Evolutionary conservation across 2,113 vertebrate genomes (phyloP), one percentile per base, ranked within the genome.

Genomic region (Tringa solitaria): DNA sequence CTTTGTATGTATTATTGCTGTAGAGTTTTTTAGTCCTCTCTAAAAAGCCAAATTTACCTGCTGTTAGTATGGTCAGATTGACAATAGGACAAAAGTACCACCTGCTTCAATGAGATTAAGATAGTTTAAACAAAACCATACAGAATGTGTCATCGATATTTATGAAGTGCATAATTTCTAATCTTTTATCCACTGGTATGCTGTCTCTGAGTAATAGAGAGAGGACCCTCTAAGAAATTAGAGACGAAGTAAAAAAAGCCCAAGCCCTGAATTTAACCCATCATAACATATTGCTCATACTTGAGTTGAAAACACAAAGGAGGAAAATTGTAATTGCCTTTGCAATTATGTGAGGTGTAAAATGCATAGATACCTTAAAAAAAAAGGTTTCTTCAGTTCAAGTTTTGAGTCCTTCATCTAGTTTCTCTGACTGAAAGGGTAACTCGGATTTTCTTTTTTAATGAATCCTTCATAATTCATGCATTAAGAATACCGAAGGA

Each of bases 91-190:
- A 3, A 51, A 56, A 39, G 48, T 81, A 61, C 53, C 73, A 82
- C 90, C 69, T 72, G 73, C 53, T 87, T 92, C 80, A 91, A 17
- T 45, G 48, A 93, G 92, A 94, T 90, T 95, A 93, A 94, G 70
- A 67, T 30, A 77, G 70, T 88, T 94, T 92, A 94, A 94, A 94
- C 76, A 90, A 86, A 90, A 84, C 72, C 33, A 70, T 43, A 67
- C 16, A 76, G 76, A 74, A 87, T 74, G 33, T 67, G 27, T 72
- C 39, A 54, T 48, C 51, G 56, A 39, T 86, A 89, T 90, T 89
- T 92, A 84, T 33, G 45, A 95, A 96, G 35, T 72, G 39, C 65
- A 56, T 84, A 67, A 89, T 88, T 95, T 93, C 80, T 90, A 81
- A 84, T 80, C 43, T 86, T 63, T 39, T 54, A 14, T 87, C 53